Conservation (phyloP, 2,113 vertebrate species). For the Engraulis encrasicolus region DNA sequence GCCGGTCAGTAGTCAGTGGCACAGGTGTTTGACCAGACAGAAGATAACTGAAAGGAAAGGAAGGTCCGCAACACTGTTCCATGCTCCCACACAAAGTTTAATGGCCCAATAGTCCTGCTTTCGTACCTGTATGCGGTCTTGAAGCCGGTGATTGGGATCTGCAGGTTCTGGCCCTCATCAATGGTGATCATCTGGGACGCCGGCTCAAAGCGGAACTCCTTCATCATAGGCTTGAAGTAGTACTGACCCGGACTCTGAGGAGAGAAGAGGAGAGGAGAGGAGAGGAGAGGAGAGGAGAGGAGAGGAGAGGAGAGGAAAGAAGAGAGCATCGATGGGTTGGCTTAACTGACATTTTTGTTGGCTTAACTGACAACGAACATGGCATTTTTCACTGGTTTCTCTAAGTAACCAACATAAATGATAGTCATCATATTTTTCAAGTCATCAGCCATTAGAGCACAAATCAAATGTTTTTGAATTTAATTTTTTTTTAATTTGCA, state of each 20-base stretch:
- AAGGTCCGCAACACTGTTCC: background rate
- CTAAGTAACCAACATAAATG: no score
- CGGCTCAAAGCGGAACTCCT: conserved; percentile 96
- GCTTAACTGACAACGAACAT: no score
- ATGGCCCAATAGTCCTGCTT: background rate
- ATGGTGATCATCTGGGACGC: conserved; percentile 97
- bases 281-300: background rate
- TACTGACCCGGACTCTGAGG: conserved; percentile 95
- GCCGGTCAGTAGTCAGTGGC: no score
- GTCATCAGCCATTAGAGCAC: no score
- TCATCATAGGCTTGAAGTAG: conserved; percentile 99
- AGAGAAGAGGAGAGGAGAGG: background rate
- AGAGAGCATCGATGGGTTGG: background rate
- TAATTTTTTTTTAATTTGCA: no score
- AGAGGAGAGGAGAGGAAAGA: conserved; percentile 7
- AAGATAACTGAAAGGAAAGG: no score
- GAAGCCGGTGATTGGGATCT: conserved; percentile 87
- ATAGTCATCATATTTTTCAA: no score
- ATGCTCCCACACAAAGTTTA: background rate
- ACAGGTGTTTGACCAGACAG: no score
- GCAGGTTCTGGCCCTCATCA: conserved; percentile 92
- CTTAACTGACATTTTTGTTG: no score
- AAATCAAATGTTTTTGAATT: no score
- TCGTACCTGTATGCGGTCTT: conserved; percentile 91
- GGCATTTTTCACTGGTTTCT: no score